Conservation (phyloP, 1,140 invertebrate genomes). For the Anoplophora glabripennis region DNA sequence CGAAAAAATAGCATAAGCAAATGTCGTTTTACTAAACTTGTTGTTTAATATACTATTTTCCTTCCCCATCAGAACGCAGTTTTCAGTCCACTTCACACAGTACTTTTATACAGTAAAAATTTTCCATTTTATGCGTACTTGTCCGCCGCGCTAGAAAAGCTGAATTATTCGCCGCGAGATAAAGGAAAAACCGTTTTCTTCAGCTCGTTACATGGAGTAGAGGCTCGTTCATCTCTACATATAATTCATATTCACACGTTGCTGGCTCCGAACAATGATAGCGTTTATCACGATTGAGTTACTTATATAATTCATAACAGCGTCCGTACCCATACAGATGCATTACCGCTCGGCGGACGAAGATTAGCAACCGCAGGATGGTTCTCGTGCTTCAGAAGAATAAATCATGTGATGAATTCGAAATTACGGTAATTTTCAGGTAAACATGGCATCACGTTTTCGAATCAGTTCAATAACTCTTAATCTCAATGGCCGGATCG, state of each 20-base stretch:
- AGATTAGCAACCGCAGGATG: neutral
- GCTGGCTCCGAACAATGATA: conserved; percentile 3
- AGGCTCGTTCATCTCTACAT: too few species aligned
- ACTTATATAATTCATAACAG: conserved; percentile 7
- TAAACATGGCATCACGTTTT: conserved; percentile 14
- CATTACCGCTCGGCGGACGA: neutral
- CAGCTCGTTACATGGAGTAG: too few species aligned
- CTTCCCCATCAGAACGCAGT: too few species aligned
- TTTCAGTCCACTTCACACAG: too few species aligned
- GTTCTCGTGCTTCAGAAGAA: conserved; percentile 7
- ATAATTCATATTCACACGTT: neutral
- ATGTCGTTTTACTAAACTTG: too few species aligned
- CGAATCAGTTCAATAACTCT: conserved; percentile 11
- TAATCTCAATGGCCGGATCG: conserved; percentile 14
- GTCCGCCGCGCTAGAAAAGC: too few species aligned
- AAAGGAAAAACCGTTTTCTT: too few species aligned
- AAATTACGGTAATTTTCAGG: conserved; percentile 11
- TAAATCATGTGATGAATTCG: conserved; percentile 12
- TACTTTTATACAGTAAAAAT: too few species aligned
- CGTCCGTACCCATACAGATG: conserved; percentile 3
- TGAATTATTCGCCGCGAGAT: too few species aligned
- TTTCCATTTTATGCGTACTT: too few species aligned
- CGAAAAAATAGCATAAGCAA: too few species aligned
- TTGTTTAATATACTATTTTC: too few species aligned
- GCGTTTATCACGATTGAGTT: neutral